Base-by-base conservation (phyloP, 2,797 vertebrate genomes). In the Novumbra hubbsi region DNA sequence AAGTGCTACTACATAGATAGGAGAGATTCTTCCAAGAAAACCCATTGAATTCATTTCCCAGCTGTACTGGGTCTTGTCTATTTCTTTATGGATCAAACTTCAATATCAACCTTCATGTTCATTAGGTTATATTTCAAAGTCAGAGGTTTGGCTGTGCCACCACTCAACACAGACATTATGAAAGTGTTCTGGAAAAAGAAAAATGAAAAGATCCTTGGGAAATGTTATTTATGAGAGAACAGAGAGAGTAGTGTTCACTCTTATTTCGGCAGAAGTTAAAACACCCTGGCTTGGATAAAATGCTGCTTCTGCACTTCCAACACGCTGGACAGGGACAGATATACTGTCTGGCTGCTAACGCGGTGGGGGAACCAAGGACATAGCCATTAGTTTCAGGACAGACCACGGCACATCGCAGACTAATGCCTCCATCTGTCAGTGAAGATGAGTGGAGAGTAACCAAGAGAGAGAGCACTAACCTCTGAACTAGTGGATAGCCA, bases 371-470 rank as follows among this genome's bases (percentile, higher is more conserved):
- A 87, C 90, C 91, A 92, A 92, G 91, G 91, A 92, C 91, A 91
- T 88, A 92, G 90, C 90, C 90, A 92, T 92, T 92, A 91, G 91
- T 92, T 92, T 90, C 90, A 90, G 90, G 91, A 91, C 90, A 91
- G 90, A 55, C n/a, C 52, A 21, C 86, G 84, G 89, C 90, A 91
- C 90, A 90, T 91, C 86, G 90, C 87, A 91, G 87, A 91, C 91
- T 91, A 91, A 92, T 92, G 91, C 89, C 89, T 92, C 90, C 90
- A 91, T 91, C 91, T 92, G 90, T 92, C 90, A 92, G 85, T 76
- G 87, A 88, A 89, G 90, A 92, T 91, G 91, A 92, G 90, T 89
- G 87, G 89, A 90, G 88, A 85, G 90, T 90, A 92, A 92, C 91
- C 90, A 91, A 91, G 89, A 91, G 90, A 89, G 89, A 86, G 89